Base-by-base conservation (phyloP, 2,113 vertebrate species). In the Cyprinodon tularosa region DNA sequence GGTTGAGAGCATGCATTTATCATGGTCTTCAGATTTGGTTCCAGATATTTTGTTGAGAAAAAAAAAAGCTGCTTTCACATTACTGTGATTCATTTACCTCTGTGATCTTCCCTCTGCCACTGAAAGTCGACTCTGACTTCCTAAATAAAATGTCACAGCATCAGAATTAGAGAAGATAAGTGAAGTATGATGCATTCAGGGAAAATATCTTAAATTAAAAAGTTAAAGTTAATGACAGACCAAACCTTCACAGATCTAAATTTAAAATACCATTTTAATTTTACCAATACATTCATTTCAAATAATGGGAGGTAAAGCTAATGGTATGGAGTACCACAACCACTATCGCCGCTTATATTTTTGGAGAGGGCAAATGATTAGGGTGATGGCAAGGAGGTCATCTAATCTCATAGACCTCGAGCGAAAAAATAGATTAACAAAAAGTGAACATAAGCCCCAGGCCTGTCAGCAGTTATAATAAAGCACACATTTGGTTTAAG, bases 71-170 rank as follows among this genome's bases (percentile, higher is more conserved):
- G 66, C 50, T 45, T 60, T 47, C 38, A 1, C 2, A 36, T 70
- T 42, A 78, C 50, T 81, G 84, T 82, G 90, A 39, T 36, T 62
- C 3, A 78, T 59, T 95, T 93, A 98, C 97, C 95, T 94, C 80
- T 94, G 90, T 78, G 94, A 78, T 94, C 90, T 93, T 87, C 81
- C 94, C 71, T 91, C 95, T 89, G 93, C 84, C 91, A 93, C 86
- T 91, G 95, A 94, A 78, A 94, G 92, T 90, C 93, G 94, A 83
- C 95, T 96, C 74, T 94, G 93, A 93, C 93, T 94, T 87, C 95
- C 97, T 98, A 85, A 92, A 94, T 83, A 90, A 38, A 88, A 69
- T 82, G 3, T 53, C n/a, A 70, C 2, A 77, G 3, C 65, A 62
- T 53, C 22, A 76, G 73, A 22, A 47, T 59, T 44, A 22, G 42